Percentiles rank a stretch among this genome's conserved stretches.
phyloP scores from a whole-genome alignment of 2,113 vertebrate genomes.

The Athene noctua region DNA sequence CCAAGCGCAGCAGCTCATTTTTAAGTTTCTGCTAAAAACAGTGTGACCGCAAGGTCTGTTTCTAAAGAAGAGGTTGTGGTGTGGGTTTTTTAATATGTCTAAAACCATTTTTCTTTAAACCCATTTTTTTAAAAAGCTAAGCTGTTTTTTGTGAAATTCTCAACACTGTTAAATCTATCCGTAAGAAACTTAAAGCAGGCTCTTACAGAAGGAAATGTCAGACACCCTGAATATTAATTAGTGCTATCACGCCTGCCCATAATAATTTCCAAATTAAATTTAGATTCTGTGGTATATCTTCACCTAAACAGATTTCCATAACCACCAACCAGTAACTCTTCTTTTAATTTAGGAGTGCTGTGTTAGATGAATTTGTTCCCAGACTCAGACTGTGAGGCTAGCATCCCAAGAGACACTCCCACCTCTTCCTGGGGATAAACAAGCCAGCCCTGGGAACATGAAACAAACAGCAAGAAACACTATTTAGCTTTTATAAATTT shows the following conservation, averaged over 20 bases:
- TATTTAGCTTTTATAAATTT: constrained; percentile 48
- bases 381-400: constrained; percentile 28
- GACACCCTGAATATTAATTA: constrained; percentile 3
- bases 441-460: constrained; percentile 43
- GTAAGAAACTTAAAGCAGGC: background rate
- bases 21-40: background rate
- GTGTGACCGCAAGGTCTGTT: background rate
- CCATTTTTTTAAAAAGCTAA: background rate
- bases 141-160: background rate
- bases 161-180: background rate
- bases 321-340: constrained; percentile 50
- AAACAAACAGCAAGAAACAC: constrained; percentile 42
- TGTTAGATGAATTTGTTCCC: constrained; percentile 44
- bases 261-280: constrained; percentile 36
- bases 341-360: constrained; percentile 42
- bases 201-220: background rate
- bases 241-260: background rate
- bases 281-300: constrained; percentile 11
- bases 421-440: constrained; percentile 58
- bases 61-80: background rate
- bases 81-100: background rate
- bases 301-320: constrained; percentile 46
- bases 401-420: constrained; percentile 42
- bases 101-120: background rate
- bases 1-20: background rate